These are phyloP conservation scores for Grallaria varia DNA, from an alignment of 2,113 vertebrate genomes.

Conservation along the genomic window DNA sequence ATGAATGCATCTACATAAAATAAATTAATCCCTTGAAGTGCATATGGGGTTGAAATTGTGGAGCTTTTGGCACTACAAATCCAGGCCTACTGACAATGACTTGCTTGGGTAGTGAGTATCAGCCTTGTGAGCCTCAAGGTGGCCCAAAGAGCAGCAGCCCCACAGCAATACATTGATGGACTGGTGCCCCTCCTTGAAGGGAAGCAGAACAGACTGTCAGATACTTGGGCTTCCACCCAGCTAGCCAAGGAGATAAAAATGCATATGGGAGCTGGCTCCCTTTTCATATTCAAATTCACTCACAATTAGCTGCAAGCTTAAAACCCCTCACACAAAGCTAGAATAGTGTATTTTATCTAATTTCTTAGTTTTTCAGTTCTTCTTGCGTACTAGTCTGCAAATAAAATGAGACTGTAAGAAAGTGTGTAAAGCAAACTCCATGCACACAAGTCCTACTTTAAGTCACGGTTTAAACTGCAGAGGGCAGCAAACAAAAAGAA, in stretches of 20 bases:
- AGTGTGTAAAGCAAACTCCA: not conserved
- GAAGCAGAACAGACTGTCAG: not conserved
- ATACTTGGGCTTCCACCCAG: not conserved
- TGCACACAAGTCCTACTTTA: not conserved
- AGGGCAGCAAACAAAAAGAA: constrained; percentile 69
- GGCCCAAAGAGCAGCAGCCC: not conserved
- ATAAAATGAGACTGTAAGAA: not conserved
- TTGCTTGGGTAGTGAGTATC: not conserved
- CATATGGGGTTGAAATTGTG: not conserved
- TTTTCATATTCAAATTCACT: not conserved
- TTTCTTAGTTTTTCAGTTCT: not conserved
- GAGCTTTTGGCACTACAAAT: not conserved
- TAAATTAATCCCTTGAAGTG: not conserved
- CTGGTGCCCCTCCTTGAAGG: not conserved
- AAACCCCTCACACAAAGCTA: fast-evolving
- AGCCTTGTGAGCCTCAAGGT: not conserved
- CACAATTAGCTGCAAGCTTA: not conserved
- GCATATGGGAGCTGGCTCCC: not conserved
- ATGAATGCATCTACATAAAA: not conserved
- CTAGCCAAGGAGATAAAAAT: not conserved
- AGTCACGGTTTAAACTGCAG: constrained; percentile 36
- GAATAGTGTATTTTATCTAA: not conserved
- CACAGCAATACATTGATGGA: not conserved
- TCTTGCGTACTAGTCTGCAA: fast-evolving
- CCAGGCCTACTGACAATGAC: not conserved